Percentiles rank a stretch among this genome's conserved stretches.
These are phyloP conservation scores for Marasmarcha lunaedactyla DNA, from an alignment of 2,888 invertebrate genomes.

Conservation along the genomic window DNA sequence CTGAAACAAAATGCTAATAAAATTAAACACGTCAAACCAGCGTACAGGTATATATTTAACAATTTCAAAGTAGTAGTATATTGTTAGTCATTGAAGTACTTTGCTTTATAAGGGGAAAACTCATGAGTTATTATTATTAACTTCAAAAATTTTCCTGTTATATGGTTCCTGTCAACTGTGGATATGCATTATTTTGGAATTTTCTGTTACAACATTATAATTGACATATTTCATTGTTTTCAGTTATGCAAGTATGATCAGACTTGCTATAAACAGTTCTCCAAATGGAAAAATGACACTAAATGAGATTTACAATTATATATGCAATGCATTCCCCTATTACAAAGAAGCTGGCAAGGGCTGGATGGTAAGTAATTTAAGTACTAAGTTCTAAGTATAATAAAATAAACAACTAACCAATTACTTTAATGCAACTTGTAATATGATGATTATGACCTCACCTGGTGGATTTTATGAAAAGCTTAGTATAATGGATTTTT, in stretches of 20 bases:
- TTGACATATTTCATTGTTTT: conserved; percentile 16
- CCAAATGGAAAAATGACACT: conserved; percentile 78
- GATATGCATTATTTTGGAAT: too few relatives aligned
- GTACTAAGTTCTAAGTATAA: too few relatives aligned
- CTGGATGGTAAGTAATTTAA: conserved; percentile 73
- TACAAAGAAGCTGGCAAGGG: conserved; percentile 77
- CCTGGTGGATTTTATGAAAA: too few relatives aligned
- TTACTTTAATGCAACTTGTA: neutral
- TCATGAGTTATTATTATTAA: conserved; percentile 24
- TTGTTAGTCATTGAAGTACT: too few relatives aligned
- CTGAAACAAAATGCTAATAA: conserved; percentile 56
- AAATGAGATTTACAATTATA: conserved; percentile 80
- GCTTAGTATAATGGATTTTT: too few relatives aligned
- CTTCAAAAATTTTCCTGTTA: too few relatives aligned
- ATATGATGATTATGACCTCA: too few relatives aligned
- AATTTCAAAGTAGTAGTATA: too few relatives aligned
- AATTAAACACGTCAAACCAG: conserved; percentile 69
- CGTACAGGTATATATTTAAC: conserved; percentile 59
- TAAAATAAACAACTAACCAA: neutral
- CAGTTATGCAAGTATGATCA: conserved; percentile 79
- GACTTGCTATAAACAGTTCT: conserved; percentile 76
- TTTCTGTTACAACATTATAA: neutral
- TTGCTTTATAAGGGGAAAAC: too few relatives aligned
- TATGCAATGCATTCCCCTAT: conserved; percentile 78
- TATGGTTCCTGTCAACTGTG: too few relatives aligned